Evolutionary conservation across 1,140 invertebrate genomes (phyloP).

Genomic region (Diploscapter pachys): DNA sequence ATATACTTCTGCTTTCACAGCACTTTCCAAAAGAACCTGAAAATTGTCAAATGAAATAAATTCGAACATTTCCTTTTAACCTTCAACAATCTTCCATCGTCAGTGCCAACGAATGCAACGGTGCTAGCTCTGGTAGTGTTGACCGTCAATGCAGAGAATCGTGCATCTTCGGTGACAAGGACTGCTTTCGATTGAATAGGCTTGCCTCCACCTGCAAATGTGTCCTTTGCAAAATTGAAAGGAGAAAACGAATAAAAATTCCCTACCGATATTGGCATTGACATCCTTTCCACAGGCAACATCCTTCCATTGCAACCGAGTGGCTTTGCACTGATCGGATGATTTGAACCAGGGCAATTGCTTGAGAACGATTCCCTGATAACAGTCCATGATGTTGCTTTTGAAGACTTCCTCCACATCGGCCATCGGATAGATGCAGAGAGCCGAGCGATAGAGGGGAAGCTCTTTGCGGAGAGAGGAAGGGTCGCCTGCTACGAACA

Average conservation of each 20-base stretch:
- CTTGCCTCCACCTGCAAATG: conserved; percentile 43
- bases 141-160: conserved; percentile 43
- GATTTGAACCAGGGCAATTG: conserved; percentile 58
- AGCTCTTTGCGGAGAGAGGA: conserved; percentile 9
- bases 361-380: conserved; percentile 40
- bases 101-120: conserved; percentile 57
- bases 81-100: conserved; percentile 48
- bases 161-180: conserved; percentile 39
- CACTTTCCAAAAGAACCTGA: conserved; percentile 25
- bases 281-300: conserved; percentile 48
- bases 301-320: conserved; percentile 43
- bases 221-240: no score
- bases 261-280: conserved; percentile 43
- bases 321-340: conserved; percentile 44
- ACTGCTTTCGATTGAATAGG: conserved; percentile 42
- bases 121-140: conserved; percentile 48
- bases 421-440: conserved; percentile 47
- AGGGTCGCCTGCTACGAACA: conserved; percentile 23
- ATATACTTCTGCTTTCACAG: conserved; percentile 17
- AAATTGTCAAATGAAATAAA: conserved; percentile 12
- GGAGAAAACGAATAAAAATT: neutral
- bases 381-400: conserved; percentile 53
- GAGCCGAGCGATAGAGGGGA: conserved; percentile 46
- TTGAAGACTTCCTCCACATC: conserved; percentile 54
- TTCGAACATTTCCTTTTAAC: conserved; percentile 1